phyloP scores from a whole-genome alignment of 1,140 invertebrate genomes.

The Aricia agestis region DNA sequence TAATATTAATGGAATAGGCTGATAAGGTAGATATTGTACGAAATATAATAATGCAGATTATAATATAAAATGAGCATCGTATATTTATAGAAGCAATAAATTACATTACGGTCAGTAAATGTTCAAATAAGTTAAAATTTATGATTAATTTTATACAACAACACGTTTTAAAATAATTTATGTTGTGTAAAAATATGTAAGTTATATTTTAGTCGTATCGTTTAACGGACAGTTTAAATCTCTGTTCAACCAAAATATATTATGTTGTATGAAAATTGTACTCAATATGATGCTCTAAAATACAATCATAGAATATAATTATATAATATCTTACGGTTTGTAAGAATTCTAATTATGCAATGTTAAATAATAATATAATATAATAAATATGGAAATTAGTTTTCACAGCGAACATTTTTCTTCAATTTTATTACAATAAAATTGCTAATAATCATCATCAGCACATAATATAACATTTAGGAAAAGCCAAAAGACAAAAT shows the following conservation, averaged over 20 bases:
- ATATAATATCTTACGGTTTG: too few species aligned
- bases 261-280: too few species aligned
- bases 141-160: slow-evolving; percentile 14
- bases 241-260: background rate
- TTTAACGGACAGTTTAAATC: background rate
- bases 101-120: slow-evolving; percentile 4
- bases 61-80: background rate
- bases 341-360: too few species aligned
- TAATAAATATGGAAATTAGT: too few species aligned
- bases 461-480: too few species aligned
- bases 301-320: too few species aligned
- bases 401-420: too few species aligned
- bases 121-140: slow-evolving; percentile 16
- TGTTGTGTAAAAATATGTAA: slow-evolving; percentile 14
- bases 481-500: too few species aligned
- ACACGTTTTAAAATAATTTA: slow-evolving; percentile 9
- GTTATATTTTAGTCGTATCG: background rate
- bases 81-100: slow-evolving; percentile 15
- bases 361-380: too few species aligned
- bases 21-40: background rate
- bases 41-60: slow-evolving; percentile 9
- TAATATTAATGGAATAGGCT: background rate
- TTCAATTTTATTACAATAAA: too few species aligned
- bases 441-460: too few species aligned
- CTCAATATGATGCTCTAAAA: too few species aligned